Percentiles rank a stretch among this genome's conserved stretches.
Conservation (phyloP, 2,888 invertebrate genomes). For the Drosophila pullipes region DNA sequence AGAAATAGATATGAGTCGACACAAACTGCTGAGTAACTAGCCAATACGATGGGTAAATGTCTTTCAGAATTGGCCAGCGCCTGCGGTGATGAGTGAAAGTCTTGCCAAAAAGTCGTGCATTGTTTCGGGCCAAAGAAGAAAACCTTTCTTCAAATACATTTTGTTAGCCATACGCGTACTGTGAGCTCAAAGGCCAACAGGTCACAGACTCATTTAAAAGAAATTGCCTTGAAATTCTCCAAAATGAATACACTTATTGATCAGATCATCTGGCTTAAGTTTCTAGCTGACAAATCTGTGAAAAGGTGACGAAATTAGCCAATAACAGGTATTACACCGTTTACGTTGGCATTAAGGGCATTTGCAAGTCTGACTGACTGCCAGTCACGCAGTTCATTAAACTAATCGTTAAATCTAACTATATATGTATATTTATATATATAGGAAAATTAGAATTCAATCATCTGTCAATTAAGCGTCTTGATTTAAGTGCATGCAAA, state of each 20-base stretch:
- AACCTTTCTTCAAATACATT: conserved; percentile 17
- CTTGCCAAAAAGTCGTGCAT: conserved; percentile 71
- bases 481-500: conserved; percentile 66
- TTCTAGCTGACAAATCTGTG: neutral
- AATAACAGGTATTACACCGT: neutral
- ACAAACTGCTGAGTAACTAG: conserved; percentile 60
- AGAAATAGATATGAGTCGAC: conserved; percentile 65
- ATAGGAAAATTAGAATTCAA: conserved; percentile 63
- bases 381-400: conserved; percentile 37
- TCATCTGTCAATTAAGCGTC: conserved; percentile 69
- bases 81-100: conserved; percentile 72
- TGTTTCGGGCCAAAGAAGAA: conserved; percentile 44
- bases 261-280: conserved; percentile 40
- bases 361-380: conserved; percentile 8
- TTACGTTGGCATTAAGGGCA: neutral
- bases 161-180: conserved; percentile 47
- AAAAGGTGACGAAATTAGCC: conserved; percentile 16
- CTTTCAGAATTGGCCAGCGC: conserved; percentile 60
- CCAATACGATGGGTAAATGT: conserved; percentile 22
- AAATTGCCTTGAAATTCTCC: conserved; percentile 33
- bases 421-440: neutral
- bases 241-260: conserved; percentile 19
- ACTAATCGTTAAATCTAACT: conserved; percentile 53
- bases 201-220: conserved; percentile 30
- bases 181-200: conserved; percentile 25